A percentile compares a stretch with the other conserved stretches of the same genome.
Conservation (phyloP, 23 tunicate genomes). For the Trididemnum clinides region DNA sequence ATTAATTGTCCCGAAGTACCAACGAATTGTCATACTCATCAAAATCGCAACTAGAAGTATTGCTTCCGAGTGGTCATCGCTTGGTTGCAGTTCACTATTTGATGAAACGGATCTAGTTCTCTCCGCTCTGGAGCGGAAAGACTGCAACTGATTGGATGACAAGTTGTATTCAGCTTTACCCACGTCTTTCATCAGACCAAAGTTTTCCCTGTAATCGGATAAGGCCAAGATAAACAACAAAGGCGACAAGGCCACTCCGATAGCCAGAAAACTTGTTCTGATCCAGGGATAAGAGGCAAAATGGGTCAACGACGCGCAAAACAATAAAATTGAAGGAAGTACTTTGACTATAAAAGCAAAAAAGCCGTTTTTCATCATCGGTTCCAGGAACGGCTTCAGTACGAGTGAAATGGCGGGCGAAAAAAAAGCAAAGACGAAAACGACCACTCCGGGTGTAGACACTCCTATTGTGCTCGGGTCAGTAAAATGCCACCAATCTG, state of each 20-base stretch:
- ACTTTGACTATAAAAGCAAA: not conserved
- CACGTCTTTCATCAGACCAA: not conserved
- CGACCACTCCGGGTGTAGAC: constrained; percentile 21
- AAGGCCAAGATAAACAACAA: not conserved
- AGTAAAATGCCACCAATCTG: constrained; percentile 81
- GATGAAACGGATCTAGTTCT: not conserved
- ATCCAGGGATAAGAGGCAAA: constrained; percentile 1
- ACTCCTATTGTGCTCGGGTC: constrained; percentile 55
- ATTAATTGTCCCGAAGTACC: constrained; percentile 56
- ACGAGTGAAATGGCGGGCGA: constrained; percentile 22
- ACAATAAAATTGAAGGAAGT: not conserved
- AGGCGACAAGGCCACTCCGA: constrained; percentile 23
- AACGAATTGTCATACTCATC: constrained; percentile 44
- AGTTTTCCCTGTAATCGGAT: not conserved
- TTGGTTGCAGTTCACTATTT: not conserved
- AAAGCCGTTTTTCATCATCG: not conserved
- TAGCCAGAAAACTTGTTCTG: constrained; percentile 42
- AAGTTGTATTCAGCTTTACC: not conserved
- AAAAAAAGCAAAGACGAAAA: constrained; percentile 20
- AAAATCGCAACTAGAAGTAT: constrained; percentile 25
- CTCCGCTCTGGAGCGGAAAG: too few relatives aligned
- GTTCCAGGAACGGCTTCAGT: not conserved
- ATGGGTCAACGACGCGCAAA: constrained; percentile 23
- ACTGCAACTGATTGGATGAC: not conserved
- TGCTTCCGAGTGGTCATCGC: constrained; percentile 3